Evolutionary conservation across 2,797 vertebrate species (phyloP), one percentile per base, ranked within the genome.

Genomic region (Bradypodion ventrale): DNA sequence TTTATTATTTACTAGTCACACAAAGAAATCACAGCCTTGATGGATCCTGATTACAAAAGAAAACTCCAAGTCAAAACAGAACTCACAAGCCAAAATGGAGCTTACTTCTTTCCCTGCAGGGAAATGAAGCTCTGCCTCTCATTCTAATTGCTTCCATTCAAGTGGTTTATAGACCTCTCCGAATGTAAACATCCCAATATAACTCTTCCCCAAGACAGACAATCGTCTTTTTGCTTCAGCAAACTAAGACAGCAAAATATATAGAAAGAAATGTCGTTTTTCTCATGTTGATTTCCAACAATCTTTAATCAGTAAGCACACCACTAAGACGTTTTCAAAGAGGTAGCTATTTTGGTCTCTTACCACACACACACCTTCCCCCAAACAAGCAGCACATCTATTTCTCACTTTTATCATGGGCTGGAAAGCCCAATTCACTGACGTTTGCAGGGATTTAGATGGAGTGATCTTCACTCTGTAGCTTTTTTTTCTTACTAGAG

Each of bases 1-100:
- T 89, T 85, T 84, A 85, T 87, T 91, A 94, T 89, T 91, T 90
- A 89, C 81, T 87, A 59, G 82, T 88, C 66, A 52, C 68, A 62
- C 80, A 86, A 86, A 82, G 82, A 90, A 82, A 80, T 66, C 37
- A 37, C 42, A 78, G 84, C 90, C 87, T 87, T 92, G 86, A 91
- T 87, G 73, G 85, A 74, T 27, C 69, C 84, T 80, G 75, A 87
- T 80, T 85, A 80, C 60, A 91, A 93, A 75, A 91, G 83, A 88
- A 82, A 93, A 89, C 73, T 42, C 80, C 9, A 56, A 56, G 52
- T 19, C 52, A 56, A 56, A 56, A 56, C 56, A 19, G 52, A 56
- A 56, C 52, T 56, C 52, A 56, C 72, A 60, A 15, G 75, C 25
- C 78, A 82, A 85, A 81, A 15, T 25, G 7, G 68, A 1, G 25